Conservation (phyloP, 2,888 invertebrate species). For the Acleris emargana region DNA sequence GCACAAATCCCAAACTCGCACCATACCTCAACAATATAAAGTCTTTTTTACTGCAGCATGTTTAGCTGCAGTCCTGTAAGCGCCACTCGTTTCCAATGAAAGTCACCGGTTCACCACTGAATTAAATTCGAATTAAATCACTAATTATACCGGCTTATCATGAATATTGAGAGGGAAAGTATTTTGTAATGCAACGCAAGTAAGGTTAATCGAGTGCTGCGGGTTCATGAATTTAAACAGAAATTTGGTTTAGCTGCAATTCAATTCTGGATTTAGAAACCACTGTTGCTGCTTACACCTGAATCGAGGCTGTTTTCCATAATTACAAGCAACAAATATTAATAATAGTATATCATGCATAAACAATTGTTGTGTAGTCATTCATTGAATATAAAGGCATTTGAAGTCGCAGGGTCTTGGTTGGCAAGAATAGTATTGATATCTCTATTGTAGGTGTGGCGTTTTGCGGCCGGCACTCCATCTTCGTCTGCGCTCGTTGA, state of each 20-base stretch:
- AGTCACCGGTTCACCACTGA: slow-evolving; percentile 29
- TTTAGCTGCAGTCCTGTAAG: slow-evolving; percentile 8
- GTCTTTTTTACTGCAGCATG: not conserved
- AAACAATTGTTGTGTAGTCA: too few species aligned
- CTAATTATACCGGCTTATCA: slow-evolving; percentile 56
- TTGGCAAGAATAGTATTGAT: slow-evolving; percentile 36
- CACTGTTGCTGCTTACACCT: not conserved
- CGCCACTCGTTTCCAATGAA: slow-evolving; percentile 27
- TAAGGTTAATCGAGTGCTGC: slow-evolving; percentile 40
- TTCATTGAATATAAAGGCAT: not conserved
- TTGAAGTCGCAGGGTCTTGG: slow-evolving; percentile 36
- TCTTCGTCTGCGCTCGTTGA: slow-evolving; percentile 52
- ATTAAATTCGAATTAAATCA: slow-evolving; percentile 49
- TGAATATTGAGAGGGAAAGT: slow-evolving; percentile 69
- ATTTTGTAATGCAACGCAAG: slow-evolving; percentile 41
- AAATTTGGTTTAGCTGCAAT: slow-evolving; percentile 1
- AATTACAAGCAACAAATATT: too few species aligned
- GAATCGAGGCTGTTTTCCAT: too few species aligned
- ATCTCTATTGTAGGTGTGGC: slow-evolving; percentile 49
- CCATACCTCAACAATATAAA: not conserved
- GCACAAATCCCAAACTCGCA: slow-evolving; percentile 35
- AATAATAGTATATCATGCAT: too few species aligned
- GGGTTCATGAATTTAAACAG: slow-evolving; percentile 14
- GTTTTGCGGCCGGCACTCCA: slow-evolving; percentile 50
- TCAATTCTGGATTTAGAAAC: slow-evolving; percentile 19